A percentile compares a stretch with the other conserved stretches of the same genome.
Evolutionary conservation across 2,113 vertebrate genomes (phyloP).

Genomic region (Ia io): DNA sequence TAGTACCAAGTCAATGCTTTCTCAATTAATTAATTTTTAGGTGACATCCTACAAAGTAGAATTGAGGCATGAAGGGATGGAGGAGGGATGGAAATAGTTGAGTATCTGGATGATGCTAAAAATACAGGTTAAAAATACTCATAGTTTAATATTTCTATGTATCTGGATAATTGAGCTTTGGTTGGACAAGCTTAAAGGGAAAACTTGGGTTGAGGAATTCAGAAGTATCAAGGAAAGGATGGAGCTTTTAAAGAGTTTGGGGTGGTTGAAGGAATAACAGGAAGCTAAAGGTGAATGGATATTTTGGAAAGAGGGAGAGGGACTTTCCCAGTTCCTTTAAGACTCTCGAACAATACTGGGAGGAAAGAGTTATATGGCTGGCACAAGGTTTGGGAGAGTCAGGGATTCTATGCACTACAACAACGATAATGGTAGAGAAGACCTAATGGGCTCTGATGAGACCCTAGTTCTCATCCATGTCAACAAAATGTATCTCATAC

Average conservation of each 20-base stretch:
- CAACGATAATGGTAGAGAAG: background rate
- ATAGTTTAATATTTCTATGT: background rate
- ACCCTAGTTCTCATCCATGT: background rate
- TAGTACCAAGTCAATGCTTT: background rate
- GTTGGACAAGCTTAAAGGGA: background rate
- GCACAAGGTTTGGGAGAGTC: background rate
- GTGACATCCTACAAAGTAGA: background rate
- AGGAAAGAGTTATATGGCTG: background rate
- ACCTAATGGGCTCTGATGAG: background rate
- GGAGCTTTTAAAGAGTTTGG: background rate
- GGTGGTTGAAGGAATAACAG: background rate
- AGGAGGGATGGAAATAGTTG: rapidly evolving
- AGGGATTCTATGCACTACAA: background rate
- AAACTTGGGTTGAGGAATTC: background rate
- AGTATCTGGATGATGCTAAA: background rate
- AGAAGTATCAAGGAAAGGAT: background rate
- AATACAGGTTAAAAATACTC: background rate
- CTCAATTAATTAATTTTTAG: background rate
- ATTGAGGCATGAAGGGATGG: background rate
- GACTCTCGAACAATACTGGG: background rate
- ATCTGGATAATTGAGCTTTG: background rate
- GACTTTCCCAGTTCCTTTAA: background rate
- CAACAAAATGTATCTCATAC: background rate
- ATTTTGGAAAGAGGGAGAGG: background rate
- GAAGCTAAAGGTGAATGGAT: background rate